phyloP scores from a whole-genome alignment of 1,140 invertebrate species.

The Galendromus occidentalis region DNA sequence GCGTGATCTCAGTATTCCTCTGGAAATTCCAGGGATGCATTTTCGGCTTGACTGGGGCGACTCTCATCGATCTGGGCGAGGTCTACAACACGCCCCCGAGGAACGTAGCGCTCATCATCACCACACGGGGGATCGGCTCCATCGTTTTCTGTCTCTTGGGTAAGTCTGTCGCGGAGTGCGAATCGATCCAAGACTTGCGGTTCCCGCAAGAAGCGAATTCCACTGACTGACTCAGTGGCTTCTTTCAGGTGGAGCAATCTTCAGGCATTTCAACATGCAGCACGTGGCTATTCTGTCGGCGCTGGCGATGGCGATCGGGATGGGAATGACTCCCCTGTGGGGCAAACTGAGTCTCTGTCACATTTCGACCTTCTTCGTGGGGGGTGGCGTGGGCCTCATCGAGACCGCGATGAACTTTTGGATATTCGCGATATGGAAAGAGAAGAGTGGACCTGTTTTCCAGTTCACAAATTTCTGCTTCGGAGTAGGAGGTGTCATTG shows the following conservation, averaged over 20 bases:
- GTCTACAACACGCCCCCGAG: background rate
- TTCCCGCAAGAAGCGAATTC: background rate
- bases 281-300: background rate
- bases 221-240: background rate
- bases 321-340: background rate
- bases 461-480: conserved; percentile 14
- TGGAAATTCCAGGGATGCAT: background rate
- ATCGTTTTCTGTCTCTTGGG: background rate
- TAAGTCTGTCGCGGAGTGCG: background rate
- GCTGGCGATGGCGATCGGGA: background rate
- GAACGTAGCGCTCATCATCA: background rate
- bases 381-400: background rate
- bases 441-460: conserved; percentile 11
- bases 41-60: background rate
- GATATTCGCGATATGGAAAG: conserved; percentile 15
- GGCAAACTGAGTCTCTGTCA: background rate
- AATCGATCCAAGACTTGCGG: background rate
- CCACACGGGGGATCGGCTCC: background rate
- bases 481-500: conserved; percentile 13
- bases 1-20: background rate
- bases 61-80: background rate
- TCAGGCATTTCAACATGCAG: background rate
- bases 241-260: background rate
- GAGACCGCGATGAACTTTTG: conserved; percentile 13
- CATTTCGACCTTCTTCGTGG: background rate